These are phyloP conservation scores for Pandemis corylana DNA, from an alignment of 2,888 invertebrate genomes.

Conservation along the genomic window DNA sequence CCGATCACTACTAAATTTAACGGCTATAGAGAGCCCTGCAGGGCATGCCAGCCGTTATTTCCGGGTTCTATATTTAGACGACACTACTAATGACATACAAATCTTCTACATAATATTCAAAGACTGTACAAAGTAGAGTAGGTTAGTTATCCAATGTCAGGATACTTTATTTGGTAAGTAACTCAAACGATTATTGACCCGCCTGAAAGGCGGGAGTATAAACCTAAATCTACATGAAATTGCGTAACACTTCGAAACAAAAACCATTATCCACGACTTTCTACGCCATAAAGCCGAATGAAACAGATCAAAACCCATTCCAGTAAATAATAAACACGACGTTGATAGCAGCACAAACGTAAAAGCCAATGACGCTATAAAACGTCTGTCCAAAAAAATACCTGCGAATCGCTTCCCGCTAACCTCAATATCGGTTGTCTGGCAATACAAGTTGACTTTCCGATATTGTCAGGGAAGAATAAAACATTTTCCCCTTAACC, in stretches of 20 bases:
- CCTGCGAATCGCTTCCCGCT: slow-evolving; percentile 35
- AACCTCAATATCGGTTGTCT: slow-evolving; percentile 42
- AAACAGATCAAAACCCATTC: slow-evolving; percentile 8
- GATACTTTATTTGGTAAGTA: neutral
- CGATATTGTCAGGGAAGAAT: slow-evolving; percentile 40
- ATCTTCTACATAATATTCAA: too few relatives aligned
- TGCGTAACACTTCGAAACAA: slow-evolving; percentile 12
- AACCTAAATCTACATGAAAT: neutral
- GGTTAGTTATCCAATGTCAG: neutral
- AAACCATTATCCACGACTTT: slow-evolving; percentile 11
- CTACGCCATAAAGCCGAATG: neutral
- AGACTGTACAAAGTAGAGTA: too few relatives aligned
- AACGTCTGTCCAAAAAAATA: slow-evolving; percentile 41
- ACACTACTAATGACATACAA: too few relatives aligned
- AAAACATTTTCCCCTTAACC: slow-evolving; percentile 40
- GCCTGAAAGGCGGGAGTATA: neutral
- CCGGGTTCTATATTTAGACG: too few relatives aligned
- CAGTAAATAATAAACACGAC: slow-evolving; percentile 16
- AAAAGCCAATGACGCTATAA: slow-evolving; percentile 36
- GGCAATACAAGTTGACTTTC: slow-evolving; percentile 38
- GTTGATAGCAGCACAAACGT: slow-evolving; percentile 29
- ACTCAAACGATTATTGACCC: neutral
- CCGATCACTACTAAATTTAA: too few relatives aligned
- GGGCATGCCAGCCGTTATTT: too few relatives aligned
- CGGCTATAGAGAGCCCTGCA: too few relatives aligned